These are phyloP conservation scores for Drosophila hamatofila DNA, from an alignment of 2,888 invertebrate species.

Conservation along the genomic window DNA sequence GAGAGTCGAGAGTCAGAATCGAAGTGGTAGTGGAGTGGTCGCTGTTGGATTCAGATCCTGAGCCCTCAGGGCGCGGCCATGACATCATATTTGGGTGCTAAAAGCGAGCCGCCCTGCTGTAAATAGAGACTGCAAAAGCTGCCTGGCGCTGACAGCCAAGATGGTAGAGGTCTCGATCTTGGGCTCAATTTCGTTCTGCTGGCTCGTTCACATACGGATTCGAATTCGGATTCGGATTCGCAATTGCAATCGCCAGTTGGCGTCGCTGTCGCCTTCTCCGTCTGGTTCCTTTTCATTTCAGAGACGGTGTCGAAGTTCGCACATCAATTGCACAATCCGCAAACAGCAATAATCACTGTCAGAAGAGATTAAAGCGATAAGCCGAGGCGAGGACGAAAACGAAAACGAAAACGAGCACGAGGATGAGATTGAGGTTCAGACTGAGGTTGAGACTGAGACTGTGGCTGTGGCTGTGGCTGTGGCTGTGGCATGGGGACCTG, in stretches of 20 bases:
- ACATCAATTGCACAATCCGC: conserved; percentile 83
- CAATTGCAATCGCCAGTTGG: conserved; percentile 12
- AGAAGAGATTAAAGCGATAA: conserved; percentile 82
- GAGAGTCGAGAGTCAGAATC: conserved; percentile 2
- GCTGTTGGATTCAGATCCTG: conserved; percentile 8
- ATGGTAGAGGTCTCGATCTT: conserved; percentile 62
- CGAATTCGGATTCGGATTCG: conserved; percentile 9
- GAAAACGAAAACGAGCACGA: conserved; percentile 33
- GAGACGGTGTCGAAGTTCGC: conserved; percentile 79
- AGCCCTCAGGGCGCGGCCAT: conserved; percentile 63
- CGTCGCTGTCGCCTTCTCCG: background rate
- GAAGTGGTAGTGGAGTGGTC: background rate
- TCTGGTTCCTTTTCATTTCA: conserved; percentile 33
- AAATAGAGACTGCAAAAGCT: conserved; percentile 79
- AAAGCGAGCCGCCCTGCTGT: conserved; percentile 81
- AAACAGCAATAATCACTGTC: conserved; percentile 82
- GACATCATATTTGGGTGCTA: conserved; percentile 83
- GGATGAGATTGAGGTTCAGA: background rate
- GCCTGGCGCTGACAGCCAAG: conserved; percentile 67
- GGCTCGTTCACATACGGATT: conserved; percentile 13
- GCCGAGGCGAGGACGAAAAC: conserved; percentile 61
- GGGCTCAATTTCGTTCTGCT: conserved; percentile 35
- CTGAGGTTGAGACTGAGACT: conserved; percentile 4
- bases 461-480: background rate
- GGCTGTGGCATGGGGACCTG: conserved; percentile 33